Evolutionary conservation across 1,140 invertebrate species (phyloP).

Genomic region (Choristoneura fumiferana): DNA sequence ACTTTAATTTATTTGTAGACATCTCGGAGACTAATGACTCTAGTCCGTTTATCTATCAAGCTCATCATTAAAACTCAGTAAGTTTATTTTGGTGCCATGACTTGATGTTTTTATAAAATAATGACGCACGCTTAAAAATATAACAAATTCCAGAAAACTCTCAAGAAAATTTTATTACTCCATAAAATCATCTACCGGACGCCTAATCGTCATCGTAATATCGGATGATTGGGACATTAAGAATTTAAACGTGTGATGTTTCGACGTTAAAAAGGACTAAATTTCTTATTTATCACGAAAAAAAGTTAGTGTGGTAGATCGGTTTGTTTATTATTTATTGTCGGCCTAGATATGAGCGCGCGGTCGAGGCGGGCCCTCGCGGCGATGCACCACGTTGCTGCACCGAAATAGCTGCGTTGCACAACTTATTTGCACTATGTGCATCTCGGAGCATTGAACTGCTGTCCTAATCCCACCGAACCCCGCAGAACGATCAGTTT

Average conservation of each 20-base stretch:
- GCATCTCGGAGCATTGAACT: conserved; percentile 73
- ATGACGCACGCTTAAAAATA: conserved; percentile 55
- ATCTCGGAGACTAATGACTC: conserved; percentile 24
- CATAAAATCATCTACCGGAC: conserved; percentile 15
- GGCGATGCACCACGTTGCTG: conserved; percentile 44
- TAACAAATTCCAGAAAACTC: conserved; percentile 43
- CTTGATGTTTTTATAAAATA: conserved; percentile 52
- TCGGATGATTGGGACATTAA: conserved; percentile 12
- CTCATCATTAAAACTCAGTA: conserved; percentile 49
- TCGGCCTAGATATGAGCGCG: conserved; percentile 25
- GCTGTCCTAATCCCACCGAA: conserved; percentile 55
- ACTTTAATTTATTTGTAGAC: background rate
- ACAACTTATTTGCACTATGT: conserved; percentile 69
- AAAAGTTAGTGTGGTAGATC: conserved; percentile 2
- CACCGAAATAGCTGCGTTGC: conserved; percentile 70
- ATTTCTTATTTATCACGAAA: background rate
- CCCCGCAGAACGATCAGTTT: conserved; percentile 59
- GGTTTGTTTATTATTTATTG: conserved; percentile 30
- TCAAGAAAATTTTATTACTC: conserved; percentile 51
- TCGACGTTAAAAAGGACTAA: background rate
- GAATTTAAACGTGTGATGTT: conserved; percentile 12
- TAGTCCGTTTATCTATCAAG: conserved; percentile 43
- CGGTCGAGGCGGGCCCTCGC: conserved; percentile 29
- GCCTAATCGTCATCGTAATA: conserved; percentile 17
- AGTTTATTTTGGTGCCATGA: conserved; percentile 50